Evolutionary conservation across 2,888 invertebrate species (phyloP).

Genomic region (Tyria jacobaeae): DNA sequence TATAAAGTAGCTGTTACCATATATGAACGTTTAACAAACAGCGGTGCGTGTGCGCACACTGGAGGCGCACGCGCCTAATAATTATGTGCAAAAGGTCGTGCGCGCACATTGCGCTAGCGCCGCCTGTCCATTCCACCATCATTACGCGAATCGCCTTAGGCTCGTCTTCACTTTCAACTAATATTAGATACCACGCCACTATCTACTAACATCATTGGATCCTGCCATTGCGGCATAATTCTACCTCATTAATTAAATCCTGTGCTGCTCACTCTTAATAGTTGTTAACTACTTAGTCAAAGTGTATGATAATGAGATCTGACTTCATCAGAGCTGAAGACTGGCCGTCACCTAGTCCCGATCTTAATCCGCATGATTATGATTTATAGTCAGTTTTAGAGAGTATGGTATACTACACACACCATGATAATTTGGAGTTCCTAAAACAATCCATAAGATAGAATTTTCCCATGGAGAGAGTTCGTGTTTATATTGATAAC

Average conservation of each 20-base stretch:
- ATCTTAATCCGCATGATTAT: too few relatives aligned
- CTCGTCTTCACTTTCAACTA: conserved; percentile 46
- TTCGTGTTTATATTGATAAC: too few relatives aligned
- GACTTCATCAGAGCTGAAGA: too few relatives aligned
- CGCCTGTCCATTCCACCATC: conserved; percentile 49
- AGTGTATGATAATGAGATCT: conserved; percentile 3
- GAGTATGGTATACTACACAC: too few relatives aligned
- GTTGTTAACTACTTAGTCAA: conserved; percentile 20
- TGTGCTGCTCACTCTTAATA: conserved; percentile 7
- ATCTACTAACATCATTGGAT: conserved; percentile 37
- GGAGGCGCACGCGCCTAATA: conserved; percentile 79
- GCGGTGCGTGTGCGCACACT: conserved; percentile 55
- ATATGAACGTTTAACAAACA: conserved; percentile 65
- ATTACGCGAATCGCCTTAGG: conserved; percentile 41
- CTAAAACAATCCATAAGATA: too few relatives aligned
- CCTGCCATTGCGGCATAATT: conserved; percentile 27
- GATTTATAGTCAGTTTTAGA: too few relatives aligned
- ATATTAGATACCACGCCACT: conserved; percentile 17
- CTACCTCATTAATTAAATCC: conserved; percentile 22
- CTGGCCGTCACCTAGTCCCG: too few relatives aligned
- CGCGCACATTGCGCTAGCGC: conserved; percentile 77
- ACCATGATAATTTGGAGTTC: too few relatives aligned
- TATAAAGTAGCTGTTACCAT: conserved; percentile 72
- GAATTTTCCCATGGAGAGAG: too few relatives aligned
- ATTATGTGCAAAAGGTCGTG: conserved; percentile 83